Conservation (phyloP, 2,113 vertebrate genomes). For the Bostrychus sinensis region DNA sequence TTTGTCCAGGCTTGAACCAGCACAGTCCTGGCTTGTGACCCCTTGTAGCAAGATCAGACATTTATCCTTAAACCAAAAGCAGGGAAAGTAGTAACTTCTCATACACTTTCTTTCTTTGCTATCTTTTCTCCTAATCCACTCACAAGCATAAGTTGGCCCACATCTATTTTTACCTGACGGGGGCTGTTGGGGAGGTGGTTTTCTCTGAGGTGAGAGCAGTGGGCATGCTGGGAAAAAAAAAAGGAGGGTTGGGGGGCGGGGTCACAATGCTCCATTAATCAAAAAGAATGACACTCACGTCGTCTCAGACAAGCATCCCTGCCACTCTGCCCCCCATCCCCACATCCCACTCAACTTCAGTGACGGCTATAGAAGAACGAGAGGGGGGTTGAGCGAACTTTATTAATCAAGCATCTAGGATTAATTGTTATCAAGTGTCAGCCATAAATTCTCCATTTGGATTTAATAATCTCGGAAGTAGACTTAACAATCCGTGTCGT, state of each 20-base stretch:
- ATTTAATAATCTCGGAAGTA: constrained; percentile 91
- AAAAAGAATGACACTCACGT: constrained; percentile 89
- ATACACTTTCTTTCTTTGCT: not conserved
- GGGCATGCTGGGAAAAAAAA: constrained; percentile 62
- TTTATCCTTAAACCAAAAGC: not conserved
- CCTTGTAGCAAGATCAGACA: not conserved
- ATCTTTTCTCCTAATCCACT: constrained; percentile 24
- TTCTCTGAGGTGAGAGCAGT: constrained; percentile 64
- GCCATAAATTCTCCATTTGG: constrained; percentile 90
- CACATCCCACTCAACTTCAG: constrained; percentile 72
- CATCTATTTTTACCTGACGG: constrained; percentile 76
- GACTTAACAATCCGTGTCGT: constrained; percentile 85
- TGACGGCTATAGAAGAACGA: constrained; percentile 48
- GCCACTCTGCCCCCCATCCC: constrained; percentile 60
- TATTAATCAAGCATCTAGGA: constrained; percentile 92
- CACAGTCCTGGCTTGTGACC: not conserved
- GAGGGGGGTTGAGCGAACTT: constrained; percentile 67
- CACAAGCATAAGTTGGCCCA: constrained; percentile 56
- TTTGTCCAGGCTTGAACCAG: not conserved
- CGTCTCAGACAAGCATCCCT: constrained; percentile 83
- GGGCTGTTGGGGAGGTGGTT: not conserved
- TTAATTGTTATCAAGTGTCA: constrained; percentile 96
- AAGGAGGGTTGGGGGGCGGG: constrained; percentile 65
- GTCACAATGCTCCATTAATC: constrained; percentile 92
- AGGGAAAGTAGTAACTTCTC: not conserved